Evolutionary conservation across 2,797 vertebrate species (phyloP), one percentile per base, ranked within the genome.

Genomic region (Salmo trutta): DNA sequence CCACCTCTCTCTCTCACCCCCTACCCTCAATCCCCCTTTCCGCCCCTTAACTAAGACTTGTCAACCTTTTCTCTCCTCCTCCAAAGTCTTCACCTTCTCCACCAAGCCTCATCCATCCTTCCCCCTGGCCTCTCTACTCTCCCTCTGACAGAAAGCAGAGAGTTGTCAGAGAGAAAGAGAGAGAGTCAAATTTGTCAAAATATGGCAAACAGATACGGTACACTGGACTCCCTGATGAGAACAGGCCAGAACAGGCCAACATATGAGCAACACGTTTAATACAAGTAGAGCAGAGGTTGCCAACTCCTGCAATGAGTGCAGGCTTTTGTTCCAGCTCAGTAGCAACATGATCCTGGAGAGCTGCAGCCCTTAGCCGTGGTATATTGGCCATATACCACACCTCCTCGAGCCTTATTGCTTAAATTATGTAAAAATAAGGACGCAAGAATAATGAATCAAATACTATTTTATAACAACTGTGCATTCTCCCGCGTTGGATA

Each of bases 171-270:
- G 5, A 33, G 5, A 33, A 33, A 5, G 33, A 31, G 24, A 31
- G 24, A 24, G 31, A 82, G 76, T 69, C 33, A 33, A 78, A 87
- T 86, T 86, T 88, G 79, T 85, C 79, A 86, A 83, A 86, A 92
- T 86, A 83, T 71, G 80, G 85, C 75, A 82, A 86, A 84, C 88
- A 90, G 84, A 85, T 75, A 33, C 5, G 33, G 33, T 33, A 5
- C 33, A 33, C 33, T 33, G 33, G 33, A 33, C 33, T 33, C 33
- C 33, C 33, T 33, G 33, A 33, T 5, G 1, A 33, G 33, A 29
- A 33, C 15, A 56, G 24, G 41, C 21, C 52, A 33, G 33, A 29
- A 33, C 15, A 56, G 24, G 41, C 21, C 52, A 31, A 83, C 85
- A 79, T 65, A 16, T 41, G 24, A 77, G 75, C 79, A 82, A 75